Evolutionary conservation across 2,113 vertebrate species (phyloP).

Genomic region (Nothobranchius kuhntae): DNA sequence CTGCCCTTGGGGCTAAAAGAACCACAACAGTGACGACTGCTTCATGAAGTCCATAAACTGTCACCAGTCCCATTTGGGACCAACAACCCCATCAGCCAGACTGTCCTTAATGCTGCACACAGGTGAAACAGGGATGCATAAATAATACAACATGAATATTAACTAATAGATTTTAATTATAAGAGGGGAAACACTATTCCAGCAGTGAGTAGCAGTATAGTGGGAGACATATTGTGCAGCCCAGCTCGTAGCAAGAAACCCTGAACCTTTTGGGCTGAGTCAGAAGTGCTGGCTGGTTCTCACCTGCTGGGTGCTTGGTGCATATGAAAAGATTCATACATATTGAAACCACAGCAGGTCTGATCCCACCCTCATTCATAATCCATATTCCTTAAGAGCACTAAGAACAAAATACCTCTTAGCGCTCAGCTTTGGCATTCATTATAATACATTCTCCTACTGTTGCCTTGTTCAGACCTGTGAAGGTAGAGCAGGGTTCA

Average conservation of each 20-base stretch:
- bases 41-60: too few relatives aligned
- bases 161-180: too few relatives aligned
- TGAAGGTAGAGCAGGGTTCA: conserved; percentile 16
- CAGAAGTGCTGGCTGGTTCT: conserved; percentile 47
- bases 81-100: too few relatives aligned
- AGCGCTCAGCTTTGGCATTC: conserved; percentile 68
- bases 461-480: conserved; percentile 36
- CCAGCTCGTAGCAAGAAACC: conserved; percentile 1
- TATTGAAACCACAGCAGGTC: conserved; percentile 76
- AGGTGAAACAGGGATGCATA: too few relatives aligned
- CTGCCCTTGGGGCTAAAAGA: too few relatives aligned
- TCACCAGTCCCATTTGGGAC: too few relatives aligned
- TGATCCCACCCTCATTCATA: conserved; percentile 65
- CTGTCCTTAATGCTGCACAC: too few relatives aligned
- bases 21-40: too few relatives aligned
- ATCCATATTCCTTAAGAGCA: conserved; percentile 73
- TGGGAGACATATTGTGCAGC: conserved; percentile 2
- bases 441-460: conserved; percentile 48
- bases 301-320: conserved; percentile 63
- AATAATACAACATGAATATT: too few relatives aligned
- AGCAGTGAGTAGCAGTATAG: background rate
- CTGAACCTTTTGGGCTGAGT: conserved; percentile 8
- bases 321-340: conserved; percentile 74
- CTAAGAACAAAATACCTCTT: conserved; percentile 65
- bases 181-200: background rate